Conservation (phyloP, 2,113 vertebrate species). For the Oceanites oceanicus region DNA sequence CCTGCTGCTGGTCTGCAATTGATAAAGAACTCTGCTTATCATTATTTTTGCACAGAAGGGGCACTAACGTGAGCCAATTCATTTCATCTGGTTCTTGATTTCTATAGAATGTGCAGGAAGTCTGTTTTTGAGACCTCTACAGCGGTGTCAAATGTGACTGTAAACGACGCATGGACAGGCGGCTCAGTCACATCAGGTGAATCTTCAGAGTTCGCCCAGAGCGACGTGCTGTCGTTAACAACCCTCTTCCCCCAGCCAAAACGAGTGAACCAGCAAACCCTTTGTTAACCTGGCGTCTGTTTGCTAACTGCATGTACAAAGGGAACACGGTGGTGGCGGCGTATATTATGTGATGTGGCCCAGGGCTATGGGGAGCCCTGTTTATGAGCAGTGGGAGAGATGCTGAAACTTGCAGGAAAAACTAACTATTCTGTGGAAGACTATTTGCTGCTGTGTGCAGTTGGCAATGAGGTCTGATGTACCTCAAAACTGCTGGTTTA, state of each 20-base stretch:
- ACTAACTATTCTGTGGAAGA: neutral
- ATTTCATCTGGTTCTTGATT: neutral
- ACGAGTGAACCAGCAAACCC: neutral
- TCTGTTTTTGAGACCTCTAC: neutral
- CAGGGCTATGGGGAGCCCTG: neutral
- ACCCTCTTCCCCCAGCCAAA: neutral
- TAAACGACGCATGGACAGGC: neutral
- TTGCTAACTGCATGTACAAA: neutral
- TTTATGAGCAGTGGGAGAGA: neutral
- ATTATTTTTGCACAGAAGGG: neutral
- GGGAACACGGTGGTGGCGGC: rapidly evolving
- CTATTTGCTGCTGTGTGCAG: neutral
- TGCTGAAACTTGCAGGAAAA: neutral
- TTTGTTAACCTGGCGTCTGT: neutral
- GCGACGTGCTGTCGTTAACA: rapidly evolving
- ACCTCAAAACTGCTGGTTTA: neutral
- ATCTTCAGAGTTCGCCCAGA: neutral
- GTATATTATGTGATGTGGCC: rapidly evolving
- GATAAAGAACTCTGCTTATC: neutral
- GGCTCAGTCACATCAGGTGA: rapidly evolving
- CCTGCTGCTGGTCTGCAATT: neutral
- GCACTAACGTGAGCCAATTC: neutral
- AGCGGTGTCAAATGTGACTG: neutral
- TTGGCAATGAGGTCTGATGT: neutral
- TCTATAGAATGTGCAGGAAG: neutral